phyloP scores from a whole-genome alignment of 2,113 vertebrate genomes.

The Eubucco bourcierii region DNA sequence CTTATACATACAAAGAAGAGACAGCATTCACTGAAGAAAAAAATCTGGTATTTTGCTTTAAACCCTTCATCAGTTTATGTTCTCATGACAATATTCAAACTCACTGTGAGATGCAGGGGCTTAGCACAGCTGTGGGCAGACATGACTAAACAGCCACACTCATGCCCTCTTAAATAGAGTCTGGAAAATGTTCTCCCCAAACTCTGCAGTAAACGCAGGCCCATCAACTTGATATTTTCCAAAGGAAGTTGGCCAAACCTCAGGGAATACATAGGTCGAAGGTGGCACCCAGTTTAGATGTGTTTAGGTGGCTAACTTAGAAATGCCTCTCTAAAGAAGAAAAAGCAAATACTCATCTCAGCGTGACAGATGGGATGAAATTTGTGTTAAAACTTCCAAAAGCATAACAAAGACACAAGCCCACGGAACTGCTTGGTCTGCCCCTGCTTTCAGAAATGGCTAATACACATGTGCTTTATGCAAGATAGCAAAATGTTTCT shows the following conservation, averaged over 20 bases:
- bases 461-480: background rate
- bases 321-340: background rate
- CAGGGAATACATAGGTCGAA: background rate
- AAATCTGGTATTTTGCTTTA: background rate
- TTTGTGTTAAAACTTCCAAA: background rate
- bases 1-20: background rate
- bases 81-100: background rate
- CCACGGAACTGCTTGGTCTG: background rate
- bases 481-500: background rate
- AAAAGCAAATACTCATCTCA: rapidly evolving
- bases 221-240: rapidly evolving
- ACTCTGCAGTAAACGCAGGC: background rate
- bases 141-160: background rate
- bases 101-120: background rate
- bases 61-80: background rate
- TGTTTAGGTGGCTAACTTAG: background rate
- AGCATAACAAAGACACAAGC: background rate
- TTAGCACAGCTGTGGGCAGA: rapidly evolving
- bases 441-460: background rate
- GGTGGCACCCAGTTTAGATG: background rate
- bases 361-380: background rate
- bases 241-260: background rate
- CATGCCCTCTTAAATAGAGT: background rate
- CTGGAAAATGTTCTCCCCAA: background rate
- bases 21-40: rapidly evolving